Evolutionary conservation across 2,797 vertebrate species (phyloP), one percentile per base, ranked within the genome.

Genomic region (Peromyscus melanophrys): DNA sequence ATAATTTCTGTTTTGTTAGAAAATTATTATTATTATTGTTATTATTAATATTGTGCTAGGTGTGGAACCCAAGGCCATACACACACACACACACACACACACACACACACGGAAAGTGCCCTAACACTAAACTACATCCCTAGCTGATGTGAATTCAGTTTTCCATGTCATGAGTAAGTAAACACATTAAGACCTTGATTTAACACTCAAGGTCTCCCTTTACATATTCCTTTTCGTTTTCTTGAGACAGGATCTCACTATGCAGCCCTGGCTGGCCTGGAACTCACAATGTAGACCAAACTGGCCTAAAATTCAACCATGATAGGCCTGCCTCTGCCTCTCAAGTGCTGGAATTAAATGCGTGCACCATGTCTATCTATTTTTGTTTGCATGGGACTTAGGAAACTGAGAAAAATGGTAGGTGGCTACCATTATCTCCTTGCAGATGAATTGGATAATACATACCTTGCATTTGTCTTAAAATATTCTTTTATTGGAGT

Each of bases 131-230:
- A 76, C 37, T 76, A 89, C 23, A 61, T 43, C 25, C 27, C 17
- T 27, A 75, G n/a, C 52, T 2, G 0, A 59, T 73, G 67, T 57
- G 40, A 76, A 34, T 59, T 43, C 34, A 37, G 55, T 84, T 95
- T 91, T 92, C 86, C 69, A 29, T 75, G 29, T 83, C 78, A 37
- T 94, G 49, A 92, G 46, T 94, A 94, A 94, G 37, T 94, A 95
- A 92, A 75, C 77, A 91, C 59, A 31, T 89, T 96, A 82, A 55
- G 90, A 90, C 17, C 78, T 96, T 40, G 86, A 25, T 63, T 90
- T 87, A 84, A 49, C 86, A 11, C 55, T 57, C 31, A 89, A 95
- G n/a, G 67, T 59, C 57, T 92, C 59, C 69, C 76, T 95, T 97
- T 13, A 69, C 25, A 25, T 52, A 52, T 27, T n/a, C 43, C 19